Percentiles rank a stretch among this genome's conserved stretches.
Conservation (phyloP, 37 sponge, comb jelly and placozoan species). For the Halisarca cf. caerulea region DNA sequence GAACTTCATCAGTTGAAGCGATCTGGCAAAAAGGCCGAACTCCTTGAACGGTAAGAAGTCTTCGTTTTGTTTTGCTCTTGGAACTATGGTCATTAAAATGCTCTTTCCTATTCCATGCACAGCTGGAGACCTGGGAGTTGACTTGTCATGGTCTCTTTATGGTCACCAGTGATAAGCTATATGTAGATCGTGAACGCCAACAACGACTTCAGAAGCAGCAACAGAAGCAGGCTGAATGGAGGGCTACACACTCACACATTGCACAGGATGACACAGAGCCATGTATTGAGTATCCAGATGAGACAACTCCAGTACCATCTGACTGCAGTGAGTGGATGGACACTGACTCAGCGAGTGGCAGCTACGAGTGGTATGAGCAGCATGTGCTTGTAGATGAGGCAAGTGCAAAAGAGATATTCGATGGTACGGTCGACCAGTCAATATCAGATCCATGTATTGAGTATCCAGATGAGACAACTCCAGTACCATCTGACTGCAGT, state of each 20-base stretch:
- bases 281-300: neutral
- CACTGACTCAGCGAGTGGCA: neutral
- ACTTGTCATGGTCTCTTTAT: too few species aligned
- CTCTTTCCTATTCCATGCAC: too few species aligned
- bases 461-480: neutral
- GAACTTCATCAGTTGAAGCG: constrained; percentile 15
- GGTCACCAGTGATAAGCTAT: too few species aligned
- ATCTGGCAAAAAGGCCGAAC: constrained; percentile 1
- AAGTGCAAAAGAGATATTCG: neutral
- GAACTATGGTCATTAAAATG: too few species aligned
- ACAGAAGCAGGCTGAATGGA: constrained; percentile 25
- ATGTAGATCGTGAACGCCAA: too few species aligned
- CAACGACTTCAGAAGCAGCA: too few species aligned
- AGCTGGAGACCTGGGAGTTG: too few species aligned
- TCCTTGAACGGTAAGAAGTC: constrained; percentile 1
- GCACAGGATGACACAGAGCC: neutral
- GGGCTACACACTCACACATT: neutral
- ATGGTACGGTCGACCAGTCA: neutral
- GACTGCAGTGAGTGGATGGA: constrained; percentile 31
- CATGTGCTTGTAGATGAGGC: constrained; percentile 4
- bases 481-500: constrained; percentile 32
- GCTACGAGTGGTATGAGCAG: constrained; percentile 5
- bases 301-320: constrained; percentile 32
- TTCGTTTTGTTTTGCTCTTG: too few species aligned
- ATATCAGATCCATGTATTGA: too few species aligned